phyloP scores from a whole-genome alignment of 2,113 vertebrate species.

The Hyperopisus bebe region DNA sequence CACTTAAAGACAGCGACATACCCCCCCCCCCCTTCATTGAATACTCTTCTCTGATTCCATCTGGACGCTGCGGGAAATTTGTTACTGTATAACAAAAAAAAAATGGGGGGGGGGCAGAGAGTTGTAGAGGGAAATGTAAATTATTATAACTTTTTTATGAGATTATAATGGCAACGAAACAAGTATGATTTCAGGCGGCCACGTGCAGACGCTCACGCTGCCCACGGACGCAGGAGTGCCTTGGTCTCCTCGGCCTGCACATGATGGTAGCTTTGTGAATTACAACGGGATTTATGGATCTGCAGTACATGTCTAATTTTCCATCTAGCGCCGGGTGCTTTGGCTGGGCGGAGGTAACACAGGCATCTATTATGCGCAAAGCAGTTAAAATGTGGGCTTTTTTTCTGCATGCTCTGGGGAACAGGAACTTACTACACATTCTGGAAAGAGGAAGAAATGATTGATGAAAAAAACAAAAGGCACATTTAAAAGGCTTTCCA shows the following conservation, averaged over 20 bases:
- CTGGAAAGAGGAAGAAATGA: slow-evolving; percentile 48
- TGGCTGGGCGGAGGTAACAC: slow-evolving; percentile 54
- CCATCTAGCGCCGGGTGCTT: slow-evolving; percentile 63
- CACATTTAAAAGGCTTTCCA: slow-evolving; percentile 43
- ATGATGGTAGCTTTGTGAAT: slow-evolving; percentile 64
- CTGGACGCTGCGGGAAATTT: slow-evolving; percentile 56
- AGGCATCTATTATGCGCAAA: slow-evolving; percentile 57
- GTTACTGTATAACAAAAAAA: slow-evolving; percentile 56
- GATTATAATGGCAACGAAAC: slow-evolving; percentile 58
- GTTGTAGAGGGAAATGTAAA: slow-evolving; percentile 57
- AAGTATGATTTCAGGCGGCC: slow-evolving; percentile 57
- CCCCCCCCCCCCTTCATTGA: slow-evolving; percentile 62
- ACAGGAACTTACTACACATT: slow-evolving; percentile 51
- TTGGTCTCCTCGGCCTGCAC: slow-evolving; percentile 49
- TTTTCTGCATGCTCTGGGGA: slow-evolving; percentile 43
- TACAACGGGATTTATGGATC: slow-evolving; percentile 70
- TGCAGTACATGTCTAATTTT: slow-evolving; percentile 68
- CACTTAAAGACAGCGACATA: slow-evolving; percentile 79
- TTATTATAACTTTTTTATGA: slow-evolving; percentile 45
- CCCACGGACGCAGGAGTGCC: neutral
- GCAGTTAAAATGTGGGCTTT: slow-evolving; percentile 57
- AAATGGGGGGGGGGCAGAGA: slow-evolving; percentile 22
- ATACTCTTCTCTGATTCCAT: slow-evolving; percentile 43
- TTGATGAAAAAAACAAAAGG: slow-evolving; percentile 56
- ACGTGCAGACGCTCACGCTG: slow-evolving; percentile 41